Evolutionary conservation across 1,140 invertebrate genomes (phyloP), one percentile per base, ranked within the genome.

Genomic region (Patella vulgata): DNA sequence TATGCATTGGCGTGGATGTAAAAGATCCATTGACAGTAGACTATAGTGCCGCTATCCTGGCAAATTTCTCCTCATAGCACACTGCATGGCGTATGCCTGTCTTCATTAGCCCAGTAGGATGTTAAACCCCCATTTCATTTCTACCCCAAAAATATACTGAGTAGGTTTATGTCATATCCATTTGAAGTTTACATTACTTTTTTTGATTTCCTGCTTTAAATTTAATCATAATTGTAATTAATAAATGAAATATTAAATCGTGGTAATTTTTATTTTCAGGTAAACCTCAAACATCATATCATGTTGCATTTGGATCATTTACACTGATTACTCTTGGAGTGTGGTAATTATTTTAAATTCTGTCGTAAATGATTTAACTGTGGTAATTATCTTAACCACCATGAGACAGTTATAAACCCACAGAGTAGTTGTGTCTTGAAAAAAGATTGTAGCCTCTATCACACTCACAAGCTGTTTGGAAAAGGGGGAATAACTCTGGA

Each of bases 241-340:
- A n/a, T n/a, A n/a, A n/a, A n/a, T n/a, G n/a, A n/a, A n/a, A n/a
- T n/a, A n/a, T n/a, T n/a, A n/a, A n/a, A n/a, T n/a, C n/a, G n/a
- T 51, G 40, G 12, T 47, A 33, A 11, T 25, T 56, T 6, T 52
- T 54, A 30, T 25, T 28, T 33, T 36, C 47, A 69, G 68, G 68
- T 47, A 70, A 70, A 46, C 55, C 57, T 12, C 25, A 42, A 39
- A 52, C 33, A 47, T 50, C 68, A 43, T 55, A 55, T 9, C 40
- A 70, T 33, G 39, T 51, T 54, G 68, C 54, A 19, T 42, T 63
- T 52, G 68, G 63, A 39, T 57, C 63, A 25, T 70, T 59, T 47
- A 11, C 58, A 6, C 3, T 66, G 0, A 39, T 63, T 25, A 52
- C 55, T 1, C 40, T 58, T 33, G 51, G 51, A 48, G 59, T 57